phyloP scores from a whole-genome alignment of 2,113 vertebrate species.

The Scalopus aquaticus region DNA sequence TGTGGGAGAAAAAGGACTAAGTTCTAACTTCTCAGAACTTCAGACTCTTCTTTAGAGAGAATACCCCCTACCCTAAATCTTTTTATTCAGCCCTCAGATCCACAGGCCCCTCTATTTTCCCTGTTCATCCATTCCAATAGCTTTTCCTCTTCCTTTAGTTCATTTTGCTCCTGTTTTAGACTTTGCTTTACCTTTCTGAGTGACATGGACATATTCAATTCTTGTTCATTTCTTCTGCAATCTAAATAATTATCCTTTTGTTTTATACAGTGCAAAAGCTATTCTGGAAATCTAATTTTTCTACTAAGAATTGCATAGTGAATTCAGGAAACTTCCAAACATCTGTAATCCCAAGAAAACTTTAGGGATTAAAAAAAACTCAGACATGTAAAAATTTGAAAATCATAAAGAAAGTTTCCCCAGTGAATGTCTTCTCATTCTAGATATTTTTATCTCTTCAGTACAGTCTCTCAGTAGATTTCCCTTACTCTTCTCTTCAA shows the following conservation, averaged over 20 bases:
- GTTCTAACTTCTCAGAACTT: neutral
- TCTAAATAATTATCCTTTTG: slow-evolving; percentile 37
- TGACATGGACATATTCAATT: neutral
- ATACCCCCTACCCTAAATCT: neutral
- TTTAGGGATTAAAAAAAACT: neutral
- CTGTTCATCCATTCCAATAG: neutral
- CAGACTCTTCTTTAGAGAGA: neutral
- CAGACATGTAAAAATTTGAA: neutral
- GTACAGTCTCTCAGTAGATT: neutral
- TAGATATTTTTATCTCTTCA: slow-evolving; percentile 50
- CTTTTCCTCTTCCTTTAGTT: neutral
- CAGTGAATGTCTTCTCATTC: slow-evolving; percentile 25
- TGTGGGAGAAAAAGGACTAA: neutral
- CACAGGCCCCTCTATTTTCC: neutral
- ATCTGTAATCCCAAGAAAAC: slow-evolving; percentile 41
- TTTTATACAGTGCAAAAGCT: slow-evolving; percentile 28
- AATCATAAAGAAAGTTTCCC: slow-evolving; percentile 9
- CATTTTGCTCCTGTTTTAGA: neutral
- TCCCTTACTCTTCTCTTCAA: slow-evolving; percentile 49
- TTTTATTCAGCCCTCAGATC: neutral
- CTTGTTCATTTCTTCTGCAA: neutral
- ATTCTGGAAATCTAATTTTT: slow-evolving; percentile 59
- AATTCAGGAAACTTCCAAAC: neutral
- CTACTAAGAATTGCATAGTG: neutral
- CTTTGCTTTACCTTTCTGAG: neutral